These are phyloP conservation scores for Drosophila silvestris DNA, from an alignment of 2,888 invertebrate species.

Conservation along the genomic window DNA sequence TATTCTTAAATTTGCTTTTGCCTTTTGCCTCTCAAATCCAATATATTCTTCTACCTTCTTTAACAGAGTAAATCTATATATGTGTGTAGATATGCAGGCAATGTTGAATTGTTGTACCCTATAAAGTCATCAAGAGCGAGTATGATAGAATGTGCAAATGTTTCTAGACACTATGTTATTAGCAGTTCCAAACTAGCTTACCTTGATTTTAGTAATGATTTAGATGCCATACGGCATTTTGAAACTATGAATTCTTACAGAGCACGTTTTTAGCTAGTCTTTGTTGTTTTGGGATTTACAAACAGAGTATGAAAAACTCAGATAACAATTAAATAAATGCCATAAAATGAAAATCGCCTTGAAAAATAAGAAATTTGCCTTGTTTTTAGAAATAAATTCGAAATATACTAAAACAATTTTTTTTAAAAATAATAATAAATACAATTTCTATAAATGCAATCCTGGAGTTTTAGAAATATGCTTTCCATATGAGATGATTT, in stretches of 20 bases:
- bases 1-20: not conserved
- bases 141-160: not conserved
- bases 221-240: not conserved
- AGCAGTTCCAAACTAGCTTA: not conserved
- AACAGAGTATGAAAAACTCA: no score
- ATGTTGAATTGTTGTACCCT: constrained; percentile 21
- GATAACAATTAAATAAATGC: no score
- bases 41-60: not conserved
- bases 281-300: no score
- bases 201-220: not conserved
- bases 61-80: not conserved
- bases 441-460: not conserved
- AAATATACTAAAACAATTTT: not conserved
- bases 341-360: no score
- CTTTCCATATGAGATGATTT: not conserved
- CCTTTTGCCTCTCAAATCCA: not conserved
- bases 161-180: not conserved
- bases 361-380: no score
- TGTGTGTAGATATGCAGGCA: constrained; percentile 19
- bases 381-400: not conserved
- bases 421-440: not conserved
- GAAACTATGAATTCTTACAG: not conserved
- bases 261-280: no score
- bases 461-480: not conserved
- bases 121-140: not conserved